These are phyloP conservation scores for Luidia sarsii DNA, from an alignment of 53 echinoderm and acorn worm species.

Conservation along the genomic window DNA sequence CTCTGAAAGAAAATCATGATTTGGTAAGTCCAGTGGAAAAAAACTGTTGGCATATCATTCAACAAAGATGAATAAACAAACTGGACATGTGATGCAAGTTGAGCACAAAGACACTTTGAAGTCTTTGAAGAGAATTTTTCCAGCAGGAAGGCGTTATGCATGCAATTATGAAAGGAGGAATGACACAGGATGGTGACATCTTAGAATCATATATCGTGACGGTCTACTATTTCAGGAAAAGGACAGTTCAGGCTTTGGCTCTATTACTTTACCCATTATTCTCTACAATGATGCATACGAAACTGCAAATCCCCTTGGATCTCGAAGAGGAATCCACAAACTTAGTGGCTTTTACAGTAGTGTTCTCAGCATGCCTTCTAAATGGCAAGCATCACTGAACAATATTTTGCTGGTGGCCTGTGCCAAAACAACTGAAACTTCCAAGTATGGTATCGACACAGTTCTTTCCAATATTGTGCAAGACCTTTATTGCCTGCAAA, in stretches of 20 bases:
- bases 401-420: constrained; percentile 64
- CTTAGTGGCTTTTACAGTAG: constrained; percentile 16
- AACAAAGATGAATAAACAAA: no score
- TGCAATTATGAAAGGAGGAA: no score
- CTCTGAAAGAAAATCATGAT: no score
- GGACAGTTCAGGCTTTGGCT: neutral
- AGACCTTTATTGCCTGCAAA: constrained; percentile 34
- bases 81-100: no score
- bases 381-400: neutral
- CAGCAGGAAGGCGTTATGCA: constrained; percentile 26
- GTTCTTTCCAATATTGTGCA: constrained; percentile 36
- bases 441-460: constrained; percentile 66
- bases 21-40: no score
- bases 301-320: constrained; percentile 61
- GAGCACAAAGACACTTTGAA: neutral
- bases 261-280: neutral
- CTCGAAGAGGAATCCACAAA: constrained; percentile 27
- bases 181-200: no score
- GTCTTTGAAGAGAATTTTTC: constrained; percentile 11
- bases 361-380: neutral
- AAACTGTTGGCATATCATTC: no score
- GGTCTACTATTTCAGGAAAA: constrained; percentile 5
- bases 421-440: constrained; percentile 8
- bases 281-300: constrained; percentile 57
- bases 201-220: constrained; percentile 11